A percentile compares a stretch with the other conserved stretches of the same genome.
These are phyloP conservation scores for Armadillidium nasatum DNA, from an alignment of 1,140 invertebrate genomes.

Conservation along the genomic window DNA sequence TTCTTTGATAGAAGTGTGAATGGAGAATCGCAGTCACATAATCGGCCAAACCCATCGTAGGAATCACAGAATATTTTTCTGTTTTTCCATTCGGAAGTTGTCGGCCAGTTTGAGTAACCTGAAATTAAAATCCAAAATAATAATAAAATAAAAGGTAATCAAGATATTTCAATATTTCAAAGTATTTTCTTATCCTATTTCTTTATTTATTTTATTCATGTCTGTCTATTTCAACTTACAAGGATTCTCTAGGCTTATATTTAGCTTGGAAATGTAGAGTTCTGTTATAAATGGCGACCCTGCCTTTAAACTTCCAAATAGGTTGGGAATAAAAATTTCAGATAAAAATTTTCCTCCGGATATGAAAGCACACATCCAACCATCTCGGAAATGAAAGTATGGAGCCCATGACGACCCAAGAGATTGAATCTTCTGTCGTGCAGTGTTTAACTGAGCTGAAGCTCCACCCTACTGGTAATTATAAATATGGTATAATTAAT, in stretches of 20 bases:
- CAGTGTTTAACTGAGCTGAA: background rate
- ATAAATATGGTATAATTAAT: too few relatives aligned
- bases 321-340: background rate
- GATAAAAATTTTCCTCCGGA: background rate
- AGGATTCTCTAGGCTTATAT: background rate
- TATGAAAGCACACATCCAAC: background rate
- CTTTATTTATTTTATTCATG: too few relatives aligned
- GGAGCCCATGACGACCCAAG: background rate
- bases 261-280: background rate
- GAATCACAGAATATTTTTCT: constrained; percentile 23
- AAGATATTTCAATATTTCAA: too few relatives aligned
- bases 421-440: background rate
- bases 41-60: constrained; percentile 21
- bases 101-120: background rate
- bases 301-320: background rate
- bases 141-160: too few relatives aligned
- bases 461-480: background rate
- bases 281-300: background rate
- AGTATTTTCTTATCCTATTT: too few relatives aligned
- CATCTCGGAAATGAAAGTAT: background rate
- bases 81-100: background rate
- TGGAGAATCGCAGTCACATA: constrained; percentile 25
- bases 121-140: background rate
- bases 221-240: background rate
- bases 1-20: background rate